Evolutionary conservation across 2,113 vertebrate genomes (phyloP).

Genomic region (Potamarius usumacintae): DNA sequence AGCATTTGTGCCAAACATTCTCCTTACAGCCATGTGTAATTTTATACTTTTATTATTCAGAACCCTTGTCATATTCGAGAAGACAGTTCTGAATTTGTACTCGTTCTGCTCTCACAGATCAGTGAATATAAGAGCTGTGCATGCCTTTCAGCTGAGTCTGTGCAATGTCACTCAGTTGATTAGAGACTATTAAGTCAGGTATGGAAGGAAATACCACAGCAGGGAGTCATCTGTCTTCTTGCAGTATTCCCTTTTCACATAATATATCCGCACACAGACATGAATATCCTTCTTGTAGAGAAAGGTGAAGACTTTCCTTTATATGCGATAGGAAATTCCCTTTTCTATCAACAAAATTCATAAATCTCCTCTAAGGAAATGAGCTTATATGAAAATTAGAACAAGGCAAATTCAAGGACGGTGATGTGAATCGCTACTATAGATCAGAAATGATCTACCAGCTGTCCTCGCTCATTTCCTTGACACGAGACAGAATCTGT

Average conservation of each 20-base stretch:
- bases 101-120: neutral
- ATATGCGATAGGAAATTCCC: neutral
- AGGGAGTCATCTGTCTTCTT: conserved; percentile 50
- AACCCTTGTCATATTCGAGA: neutral
- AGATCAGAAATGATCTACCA: conserved; percentile 18
- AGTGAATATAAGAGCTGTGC: conserved; percentile 1
- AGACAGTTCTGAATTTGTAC: neutral
- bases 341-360: neutral
- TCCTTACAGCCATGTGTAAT: neutral
- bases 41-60: neutral
- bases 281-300: neutral
- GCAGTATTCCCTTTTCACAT: neutral
- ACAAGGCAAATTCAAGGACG: neutral
- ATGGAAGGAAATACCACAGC: conserved; percentile 65
- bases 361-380: neutral
- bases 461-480: conserved; percentile 24
- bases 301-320: no score
- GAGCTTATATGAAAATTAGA: neutral
- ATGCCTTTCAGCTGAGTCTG: conserved; percentile 26
- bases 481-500: conserved; percentile 25
- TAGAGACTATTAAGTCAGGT: conserved; percentile 48
- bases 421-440: conserved; percentile 3
- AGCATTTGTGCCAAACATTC: neutral
- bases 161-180: conserved; percentile 55
- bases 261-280: conserved; percentile 46